Conservation (phyloP, 2,888 invertebrate species). For the Macrophya alboannulata region DNA sequence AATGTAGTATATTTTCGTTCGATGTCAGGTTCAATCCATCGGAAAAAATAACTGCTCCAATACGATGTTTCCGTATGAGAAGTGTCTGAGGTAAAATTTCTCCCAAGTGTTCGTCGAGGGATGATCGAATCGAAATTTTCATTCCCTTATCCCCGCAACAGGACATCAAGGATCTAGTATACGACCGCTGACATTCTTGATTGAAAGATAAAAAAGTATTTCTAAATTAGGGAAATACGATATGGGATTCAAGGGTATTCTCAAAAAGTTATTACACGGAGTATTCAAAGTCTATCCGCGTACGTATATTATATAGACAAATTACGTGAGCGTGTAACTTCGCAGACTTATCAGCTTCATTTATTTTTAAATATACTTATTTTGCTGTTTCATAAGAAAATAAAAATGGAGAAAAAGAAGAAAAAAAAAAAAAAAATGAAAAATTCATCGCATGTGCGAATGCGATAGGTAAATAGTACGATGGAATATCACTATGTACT, state of each 20-base stretch:
- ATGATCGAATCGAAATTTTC: constrained; percentile 72
- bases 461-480: neutral
- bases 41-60: constrained; percentile 75
- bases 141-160: constrained; percentile 73
- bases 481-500: neutral
- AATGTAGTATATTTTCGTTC: constrained; percentile 73
- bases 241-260: neutral
- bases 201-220: neutral
- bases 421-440: neutral
- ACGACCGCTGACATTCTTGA: constrained; percentile 58
- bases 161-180: constrained; percentile 71
- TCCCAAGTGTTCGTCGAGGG: constrained; percentile 65
- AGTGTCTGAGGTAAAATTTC: constrained; percentile 71
- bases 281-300: neutral
- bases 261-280: neutral
- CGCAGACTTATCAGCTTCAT: neutral
- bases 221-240: neutral
- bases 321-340: neutral
- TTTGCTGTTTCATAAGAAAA: too few relatives aligned
- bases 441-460: neutral
- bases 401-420: too few relatives aligned
- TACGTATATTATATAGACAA: neutral
- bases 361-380: too few relatives aligned
- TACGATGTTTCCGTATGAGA: constrained; percentile 70
- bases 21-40: constrained; percentile 74